These are phyloP conservation scores for Calidris pygmaea DNA, from an alignment of 2,113 vertebrate genomes.

Conservation along the genomic window DNA sequence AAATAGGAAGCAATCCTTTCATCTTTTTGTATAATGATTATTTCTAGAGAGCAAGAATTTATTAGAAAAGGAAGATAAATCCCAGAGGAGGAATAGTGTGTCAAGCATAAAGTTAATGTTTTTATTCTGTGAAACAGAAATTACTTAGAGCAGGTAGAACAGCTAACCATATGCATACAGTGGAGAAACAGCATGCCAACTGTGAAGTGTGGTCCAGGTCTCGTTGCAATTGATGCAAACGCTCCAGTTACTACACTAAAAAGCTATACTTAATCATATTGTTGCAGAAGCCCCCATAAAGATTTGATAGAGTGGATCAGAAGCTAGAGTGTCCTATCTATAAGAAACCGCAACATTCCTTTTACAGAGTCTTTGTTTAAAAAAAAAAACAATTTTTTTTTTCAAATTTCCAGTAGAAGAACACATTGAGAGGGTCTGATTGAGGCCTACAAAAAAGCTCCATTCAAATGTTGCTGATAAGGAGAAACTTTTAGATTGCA, in stretches of 20 bases:
- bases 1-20: neutral
- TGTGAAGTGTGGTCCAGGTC: neutral
- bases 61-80: slow-evolving; percentile 18
- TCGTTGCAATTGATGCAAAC: neutral
- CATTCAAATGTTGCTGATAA: neutral
- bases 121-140: neutral
- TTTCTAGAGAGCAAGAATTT: neutral
- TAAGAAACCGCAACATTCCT: neutral
- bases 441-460: neutral
- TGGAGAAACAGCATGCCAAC: neutral
- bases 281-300: neutral
- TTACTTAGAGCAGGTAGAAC: neutral
- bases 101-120: neutral
- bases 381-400: neutral
- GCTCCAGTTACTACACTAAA: neutral
- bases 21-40: slow-evolving; percentile 2
- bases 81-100: neutral
- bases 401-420: neutral
- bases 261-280: neutral
- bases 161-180: neutral
- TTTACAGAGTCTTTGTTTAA: neutral
- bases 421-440: neutral
- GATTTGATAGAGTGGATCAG: neutral
- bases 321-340: neutral
- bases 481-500: neutral